These are phyloP conservation scores for Caerostris darwini DNA, from an alignment of 1,140 invertebrate genomes.

Conservation along the genomic window DNA sequence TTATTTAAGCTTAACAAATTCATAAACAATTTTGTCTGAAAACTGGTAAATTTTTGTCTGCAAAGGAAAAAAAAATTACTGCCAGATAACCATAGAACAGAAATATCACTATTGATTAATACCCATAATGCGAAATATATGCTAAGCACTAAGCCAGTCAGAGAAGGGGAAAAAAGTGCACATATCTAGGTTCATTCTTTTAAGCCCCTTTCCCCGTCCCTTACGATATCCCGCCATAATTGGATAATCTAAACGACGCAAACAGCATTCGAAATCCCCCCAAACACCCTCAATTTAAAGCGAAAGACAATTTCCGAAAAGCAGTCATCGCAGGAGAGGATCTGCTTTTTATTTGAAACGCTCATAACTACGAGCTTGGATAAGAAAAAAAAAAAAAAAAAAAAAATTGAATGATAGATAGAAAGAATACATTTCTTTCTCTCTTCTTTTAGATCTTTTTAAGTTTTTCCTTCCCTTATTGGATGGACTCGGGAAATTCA, in stretches of 20 bases:
- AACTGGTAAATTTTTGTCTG: too few species aligned
- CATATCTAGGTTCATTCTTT: not conserved
- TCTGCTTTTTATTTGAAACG: slow-evolving; percentile 35
- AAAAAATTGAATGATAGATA: slow-evolving; percentile 40
- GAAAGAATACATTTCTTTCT: not conserved
- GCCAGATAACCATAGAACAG: too few species aligned
- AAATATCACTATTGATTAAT: not conserved
- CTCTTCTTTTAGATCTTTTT: slow-evolving; percentile 13
- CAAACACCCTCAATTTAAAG: slow-evolving; percentile 24
- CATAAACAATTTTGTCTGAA: too few species aligned
- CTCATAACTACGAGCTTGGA: slow-evolving; percentile 21
- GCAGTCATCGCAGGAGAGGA: slow-evolving; percentile 12
- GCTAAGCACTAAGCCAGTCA: not conserved
- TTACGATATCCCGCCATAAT: slow-evolving; percentile 25
- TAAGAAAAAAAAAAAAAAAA: not conserved
- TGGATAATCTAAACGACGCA: slow-evolving; percentile 35
- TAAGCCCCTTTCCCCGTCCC: not conserved
- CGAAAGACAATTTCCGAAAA: slow-evolving; percentile 58
- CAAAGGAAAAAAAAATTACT: too few species aligned
- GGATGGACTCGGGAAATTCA: slow-evolving; percentile 70
- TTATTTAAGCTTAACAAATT: too few species aligned
- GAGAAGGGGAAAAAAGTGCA: not conserved
- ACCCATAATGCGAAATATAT: not conserved
- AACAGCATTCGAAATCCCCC: not conserved
- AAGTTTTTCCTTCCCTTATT: slow-evolving; percentile 62